Conservation (phyloP, 2,797 vertebrate genomes). For the Manis crassicaudata region DNA sequence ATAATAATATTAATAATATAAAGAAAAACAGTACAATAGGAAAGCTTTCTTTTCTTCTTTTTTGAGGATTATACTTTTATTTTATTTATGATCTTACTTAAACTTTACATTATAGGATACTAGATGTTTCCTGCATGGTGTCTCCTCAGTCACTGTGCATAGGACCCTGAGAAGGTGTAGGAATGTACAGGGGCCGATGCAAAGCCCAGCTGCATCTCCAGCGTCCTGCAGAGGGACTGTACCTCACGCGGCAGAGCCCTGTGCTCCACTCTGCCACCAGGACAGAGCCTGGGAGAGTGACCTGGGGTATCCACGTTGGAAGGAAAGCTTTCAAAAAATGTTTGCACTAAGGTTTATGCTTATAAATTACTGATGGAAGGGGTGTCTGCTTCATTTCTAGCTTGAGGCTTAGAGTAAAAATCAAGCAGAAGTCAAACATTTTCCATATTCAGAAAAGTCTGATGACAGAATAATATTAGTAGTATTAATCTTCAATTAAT, state of each 20-base stretch:
- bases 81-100: no score
- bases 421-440: not conserved
- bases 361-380: not conserved
- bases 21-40: not conserved
- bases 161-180: constrained; percentile 89
- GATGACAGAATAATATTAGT: not conserved
- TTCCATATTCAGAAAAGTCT: not conserved
- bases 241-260: constrained; percentile 85
- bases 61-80: no score
- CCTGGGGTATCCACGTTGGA: constrained; percentile 87
- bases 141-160: constrained; percentile 86
- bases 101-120: no score
- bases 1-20: constrained; percentile 57
- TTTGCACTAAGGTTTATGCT: not conserved
- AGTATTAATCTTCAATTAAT: constrained; percentile 49
- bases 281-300: constrained; percentile 91
- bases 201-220: constrained; percentile 86
- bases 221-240: constrained; percentile 86
- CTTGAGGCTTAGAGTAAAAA: not conserved
- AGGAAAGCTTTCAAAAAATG: not conserved
- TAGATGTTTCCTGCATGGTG: constrained; percentile 89
- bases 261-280: constrained; percentile 85
- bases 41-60: not conserved
- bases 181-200: constrained; percentile 89
- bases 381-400: not conserved